Evolutionary conservation across 2,797 vertebrate species (phyloP).

Genomic region (Diplodus puntazzo): DNA sequence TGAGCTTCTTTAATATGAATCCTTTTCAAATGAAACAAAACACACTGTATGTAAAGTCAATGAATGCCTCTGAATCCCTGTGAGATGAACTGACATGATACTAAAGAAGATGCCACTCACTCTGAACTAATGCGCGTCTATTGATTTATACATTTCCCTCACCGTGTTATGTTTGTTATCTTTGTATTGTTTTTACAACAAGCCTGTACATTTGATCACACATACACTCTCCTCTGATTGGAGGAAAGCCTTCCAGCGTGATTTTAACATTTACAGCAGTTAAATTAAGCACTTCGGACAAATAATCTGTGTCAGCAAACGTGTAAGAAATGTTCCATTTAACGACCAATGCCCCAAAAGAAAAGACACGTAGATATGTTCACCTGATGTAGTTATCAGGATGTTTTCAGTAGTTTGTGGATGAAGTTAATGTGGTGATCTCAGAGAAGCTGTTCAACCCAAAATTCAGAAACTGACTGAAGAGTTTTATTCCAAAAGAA

Average conservation of each 20-base stretch:
- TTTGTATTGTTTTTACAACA: neutral
- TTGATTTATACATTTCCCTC: neutral
- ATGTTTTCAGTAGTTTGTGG: neutral
- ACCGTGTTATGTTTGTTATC: neutral
- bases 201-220: neutral
- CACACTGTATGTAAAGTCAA: neutral
- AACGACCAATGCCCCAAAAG: neutral
- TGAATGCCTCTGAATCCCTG: neutral
- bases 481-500: neutral
- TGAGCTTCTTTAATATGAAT: neutral
- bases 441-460: neutral
- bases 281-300: no score
- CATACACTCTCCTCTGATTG: neutral
- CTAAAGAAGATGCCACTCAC: neutral
- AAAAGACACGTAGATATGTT: neutral
- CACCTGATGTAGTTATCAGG: neutral
- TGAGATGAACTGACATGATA: conserved; percentile 8
- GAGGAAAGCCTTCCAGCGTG: neutral
- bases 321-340: neutral
- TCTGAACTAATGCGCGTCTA: conserved; percentile 12
- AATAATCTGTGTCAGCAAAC: conserved; percentile 6
- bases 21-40: neutral
- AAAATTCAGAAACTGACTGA: neutral
- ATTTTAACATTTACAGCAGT: no score
- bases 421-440: neutral